Evolutionary conservation across 2,888 invertebrate genomes (phyloP).

Genomic region (Electrophaes corylata): DNA sequence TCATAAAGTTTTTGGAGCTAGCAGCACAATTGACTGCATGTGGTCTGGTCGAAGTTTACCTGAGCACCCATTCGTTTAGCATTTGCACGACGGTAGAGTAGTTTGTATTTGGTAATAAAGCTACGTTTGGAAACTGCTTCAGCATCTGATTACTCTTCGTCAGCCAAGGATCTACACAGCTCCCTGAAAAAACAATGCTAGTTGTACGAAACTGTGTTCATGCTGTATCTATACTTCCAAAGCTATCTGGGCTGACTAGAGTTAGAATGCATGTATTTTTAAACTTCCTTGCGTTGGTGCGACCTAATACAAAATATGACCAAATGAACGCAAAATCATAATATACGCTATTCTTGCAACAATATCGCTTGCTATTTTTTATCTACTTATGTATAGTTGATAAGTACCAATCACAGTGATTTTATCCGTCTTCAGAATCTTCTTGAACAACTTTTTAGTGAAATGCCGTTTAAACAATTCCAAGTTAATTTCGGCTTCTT

Average conservation of each 20-base stretch:
- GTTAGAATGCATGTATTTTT: too few relatives aligned
- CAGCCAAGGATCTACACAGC: slow-evolving; percentile 65
- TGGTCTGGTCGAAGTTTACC: slow-evolving; percentile 38
- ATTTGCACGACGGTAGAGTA: slow-evolving; percentile 56
- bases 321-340: too few relatives aligned
- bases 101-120: slow-evolving; percentile 58
- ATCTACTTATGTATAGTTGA: neutral
- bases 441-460: slow-evolving; percentile 53
- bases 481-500: slow-evolving; percentile 46
- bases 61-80: slow-evolving; percentile 58
- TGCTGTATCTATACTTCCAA: too few relatives aligned
- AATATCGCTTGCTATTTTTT: too few relatives aligned
- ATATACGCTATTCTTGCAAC: too few relatives aligned
- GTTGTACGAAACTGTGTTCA: too few relatives aligned
- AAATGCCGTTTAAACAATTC: slow-evolving; percentile 49
- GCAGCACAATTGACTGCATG: neutral
- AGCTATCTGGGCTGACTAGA: too few relatives aligned
- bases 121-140: slow-evolving; percentile 55
- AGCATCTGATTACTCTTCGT: slow-evolving; percentile 51
- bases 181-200: slow-evolving; percentile 47
- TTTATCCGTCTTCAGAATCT: slow-evolving; percentile 56
- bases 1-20: too few relatives aligned
- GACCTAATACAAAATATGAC: too few relatives aligned
- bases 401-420: slow-evolving; percentile 59
- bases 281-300: too few relatives aligned